Base-by-base conservation (phyloP, 2,888 invertebrate species). In the Drosophila lacicola region DNA sequence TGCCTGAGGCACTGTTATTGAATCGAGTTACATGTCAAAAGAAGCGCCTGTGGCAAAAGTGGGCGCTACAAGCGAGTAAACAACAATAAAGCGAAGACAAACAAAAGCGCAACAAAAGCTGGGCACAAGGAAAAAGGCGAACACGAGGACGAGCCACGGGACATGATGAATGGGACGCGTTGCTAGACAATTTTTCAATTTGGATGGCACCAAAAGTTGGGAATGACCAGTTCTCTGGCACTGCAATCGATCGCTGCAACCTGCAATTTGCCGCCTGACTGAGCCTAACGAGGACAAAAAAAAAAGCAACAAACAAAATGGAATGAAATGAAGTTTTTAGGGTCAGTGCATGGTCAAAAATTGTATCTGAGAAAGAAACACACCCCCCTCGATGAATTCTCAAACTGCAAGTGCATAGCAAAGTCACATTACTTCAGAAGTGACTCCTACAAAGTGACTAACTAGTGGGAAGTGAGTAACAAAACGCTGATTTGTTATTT, bases 131-230 rank as follows among this genome's bases (percentile, higher is more conserved):
- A 37, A 14, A 19, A 37, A 36, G 33, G 4, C 17, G 19, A 17
- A 13, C 17, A 29, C 14, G 62, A 45, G 37, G 13, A 51, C 29
- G 21, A 25, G 14, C 9, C 50, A 39, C n/a, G 60, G 72, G 46
- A 82, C 78, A 84, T 85, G 89, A 84, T 82, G 85, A 88, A 87
- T 82, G 85, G 65, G 13, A 74, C 74, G 82, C 88, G 75, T 82
- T 82, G 85, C 88, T 83, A 88, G 88, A 86, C 85, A 74, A 89
- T 88, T 86, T 88, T 86, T 89, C 82, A 89, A 85, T 89, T 82
- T 84, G 85, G 87, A 89, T 87, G 73, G 55, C 80, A 58, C 29
- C 50, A 46, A 63, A 64, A 61, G 49, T 45, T 58, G 53, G 53
- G 25, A 39, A 44, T 51, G 49, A 45, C 53, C 53, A 37, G 14